Evolutionary conservation across 2,888 invertebrate genomes (phyloP), one percentile per base, ranked within the genome.

Genomic region (Pachymerium ferrugineum): DNA sequence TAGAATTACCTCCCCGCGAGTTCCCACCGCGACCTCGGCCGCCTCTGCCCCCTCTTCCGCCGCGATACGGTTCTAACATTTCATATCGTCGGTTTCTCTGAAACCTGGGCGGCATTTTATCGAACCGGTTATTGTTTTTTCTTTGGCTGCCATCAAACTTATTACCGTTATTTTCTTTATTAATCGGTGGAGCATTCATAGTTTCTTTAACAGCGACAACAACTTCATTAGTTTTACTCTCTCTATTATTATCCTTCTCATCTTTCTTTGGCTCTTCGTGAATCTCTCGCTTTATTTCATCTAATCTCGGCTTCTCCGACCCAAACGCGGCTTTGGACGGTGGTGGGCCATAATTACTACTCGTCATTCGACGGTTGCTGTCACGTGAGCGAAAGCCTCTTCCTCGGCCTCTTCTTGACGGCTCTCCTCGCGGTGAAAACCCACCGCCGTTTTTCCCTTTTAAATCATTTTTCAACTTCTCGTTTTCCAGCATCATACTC

Each of bases 371-470:
- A 69, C 80, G 77, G 72, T 78, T 73, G 73, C 77, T 78, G 42
- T 81, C 81, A 77, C 80, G 79, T 70, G 78, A 78, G 74, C 74
- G 76, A 86, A 85, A 75, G 85, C 86, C 87, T 85, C 86, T 87
- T 16, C 90, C 92, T 76, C 94, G 86, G 4, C 94, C 94, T 74
- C 94, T 88, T 72, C 94, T 86, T 0, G 93, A 93, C 0, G 94
- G 94, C 82, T 94, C 94, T 0, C 94, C 94, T 25, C 93, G 87
- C 0, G 94, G 94, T 0, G 91, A 89, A 83, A 93, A 93, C 70
- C 90, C 90, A 79, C 91, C 90, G 22, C 79, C 72, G 38, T 75
- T 75, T 35, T 76, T 76, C 1, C 73, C 70, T 28, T 74, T 70
- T 25, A 33, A 8, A 12, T 77, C 68, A 74, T 76, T 31, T 77